phyloP scores from a whole-genome alignment of 2,797 vertebrate genomes.

The Leptoclinus maculatus region DNA sequence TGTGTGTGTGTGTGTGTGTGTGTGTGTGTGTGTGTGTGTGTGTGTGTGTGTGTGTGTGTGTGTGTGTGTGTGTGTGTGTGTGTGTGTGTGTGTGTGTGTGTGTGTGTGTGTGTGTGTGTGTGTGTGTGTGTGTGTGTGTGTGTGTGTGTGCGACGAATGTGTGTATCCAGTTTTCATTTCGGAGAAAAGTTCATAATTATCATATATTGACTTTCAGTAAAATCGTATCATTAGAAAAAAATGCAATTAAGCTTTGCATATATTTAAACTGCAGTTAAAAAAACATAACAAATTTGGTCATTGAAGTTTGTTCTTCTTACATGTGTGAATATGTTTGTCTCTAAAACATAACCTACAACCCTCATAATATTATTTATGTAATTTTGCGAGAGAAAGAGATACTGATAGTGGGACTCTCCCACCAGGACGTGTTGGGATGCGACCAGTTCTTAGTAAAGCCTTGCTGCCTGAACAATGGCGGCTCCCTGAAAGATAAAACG shows the following conservation, averaged over 20 bases:
- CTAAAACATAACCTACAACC: background rate
- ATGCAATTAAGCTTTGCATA: background rate
- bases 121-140: background rate
- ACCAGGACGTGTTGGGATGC: slow-evolving; percentile 45
- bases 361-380: background rate
- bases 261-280: background rate
- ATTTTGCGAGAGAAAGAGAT: background rate
- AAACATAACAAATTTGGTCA: background rate
- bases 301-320: background rate
- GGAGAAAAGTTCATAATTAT: background rate
- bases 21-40: background rate
- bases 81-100: background rate
- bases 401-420: slow-evolving; percentile 18
- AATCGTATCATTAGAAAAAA: background rate
- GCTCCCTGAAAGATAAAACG: slow-evolving; percentile 10
- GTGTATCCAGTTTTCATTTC: background rate
- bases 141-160: background rate
- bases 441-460: slow-evolving; percentile 29
- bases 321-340: background rate
- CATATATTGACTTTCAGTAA: background rate
- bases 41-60: background rate
- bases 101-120: background rate
- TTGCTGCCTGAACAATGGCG: background rate
- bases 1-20: background rate
- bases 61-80: background rate